Percentiles rank a stretch among this genome's conserved stretches.
phyloP scores from a whole-genome alignment of 2,113 vertebrate genomes.

The Edolisoma coerulescens region DNA sequence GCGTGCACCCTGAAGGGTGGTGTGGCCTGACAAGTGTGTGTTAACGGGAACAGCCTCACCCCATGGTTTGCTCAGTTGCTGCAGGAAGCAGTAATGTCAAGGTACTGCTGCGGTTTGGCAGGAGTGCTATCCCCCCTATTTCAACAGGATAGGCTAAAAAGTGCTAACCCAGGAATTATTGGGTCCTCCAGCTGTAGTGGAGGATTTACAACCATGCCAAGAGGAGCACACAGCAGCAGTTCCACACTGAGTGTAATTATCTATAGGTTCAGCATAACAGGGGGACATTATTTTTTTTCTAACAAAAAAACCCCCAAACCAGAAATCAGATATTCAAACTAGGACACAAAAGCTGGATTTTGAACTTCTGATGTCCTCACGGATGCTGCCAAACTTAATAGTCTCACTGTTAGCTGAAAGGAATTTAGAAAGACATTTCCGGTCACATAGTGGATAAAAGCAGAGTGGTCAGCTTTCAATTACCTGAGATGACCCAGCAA shows the following conservation, averaged over 20 bases:
- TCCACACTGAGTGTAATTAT: not conserved
- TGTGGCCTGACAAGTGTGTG: not conserved
- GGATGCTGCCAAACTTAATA: not conserved
- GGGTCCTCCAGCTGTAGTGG: not conserved
- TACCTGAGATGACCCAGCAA: not conserved
- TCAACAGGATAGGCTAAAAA: not conserved
- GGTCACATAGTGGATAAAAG: not conserved
- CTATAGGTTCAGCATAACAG: not conserved
- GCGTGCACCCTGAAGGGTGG: rapidly evolving
- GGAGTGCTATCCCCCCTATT: not conserved
- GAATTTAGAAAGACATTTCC: not conserved
- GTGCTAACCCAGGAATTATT: not conserved
- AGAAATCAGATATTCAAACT: not conserved
- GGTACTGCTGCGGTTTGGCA: not conserved
- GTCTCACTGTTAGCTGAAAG: not conserved
- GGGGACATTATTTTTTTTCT: not conserved
- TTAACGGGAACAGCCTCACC: not conserved
- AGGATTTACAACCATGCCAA: not conserved
- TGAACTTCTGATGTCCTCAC: not conserved
- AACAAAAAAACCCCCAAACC: not conserved
- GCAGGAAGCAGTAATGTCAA: not conserved
- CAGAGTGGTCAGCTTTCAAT: rapidly evolving
- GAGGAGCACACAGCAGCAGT: not conserved
- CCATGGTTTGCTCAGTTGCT: not conserved
- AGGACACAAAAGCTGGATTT: not conserved